Percentiles rank a stretch among this genome's conserved stretches.
Evolutionary conservation across 2,888 invertebrate species (phyloP).

Genomic region (Lydus trimaculatus): DNA sequence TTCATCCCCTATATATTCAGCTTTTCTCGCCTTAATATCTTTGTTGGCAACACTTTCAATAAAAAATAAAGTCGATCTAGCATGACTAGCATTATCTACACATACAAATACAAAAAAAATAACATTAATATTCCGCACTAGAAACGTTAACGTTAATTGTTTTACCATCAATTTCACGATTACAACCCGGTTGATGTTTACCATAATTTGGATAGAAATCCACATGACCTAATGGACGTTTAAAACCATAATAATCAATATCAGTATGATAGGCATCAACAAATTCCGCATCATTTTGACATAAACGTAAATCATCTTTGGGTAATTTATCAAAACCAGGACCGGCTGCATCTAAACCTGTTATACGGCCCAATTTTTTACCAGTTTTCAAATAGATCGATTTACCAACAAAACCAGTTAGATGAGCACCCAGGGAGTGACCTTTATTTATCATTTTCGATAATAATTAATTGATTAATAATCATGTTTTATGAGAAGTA

Average conservation of each 20-base stretch:
- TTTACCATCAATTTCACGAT: constrained; percentile 41
- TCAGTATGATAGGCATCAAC: constrained; percentile 80
- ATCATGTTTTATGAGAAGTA: too few relatives aligned
- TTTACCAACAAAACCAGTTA: constrained; percentile 48
- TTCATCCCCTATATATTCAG: constrained; percentile 37
- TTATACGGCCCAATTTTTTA: constrained; percentile 59
- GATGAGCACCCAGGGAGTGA: constrained; percentile 52
- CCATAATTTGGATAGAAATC: constrained; percentile 82
- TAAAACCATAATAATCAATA: constrained; percentile 70
- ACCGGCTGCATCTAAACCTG: constrained; percentile 61
- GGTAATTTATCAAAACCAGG: constrained; percentile 46
- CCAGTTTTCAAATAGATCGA: constrained; percentile 34
- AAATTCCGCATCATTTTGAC: constrained; percentile 74
- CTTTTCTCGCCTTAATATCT: constrained; percentile 55
- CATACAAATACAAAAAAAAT: constrained; percentile 36
- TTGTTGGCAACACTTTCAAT: constrained; percentile 60
- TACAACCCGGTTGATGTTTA: constrained; percentile 73
- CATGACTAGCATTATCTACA: constrained; percentile 63
- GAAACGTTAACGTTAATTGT: neutral
- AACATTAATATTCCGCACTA: neutral
- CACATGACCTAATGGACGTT: constrained; percentile 70
- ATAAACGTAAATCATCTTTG: constrained; percentile 64
- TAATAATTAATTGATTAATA: too few relatives aligned
- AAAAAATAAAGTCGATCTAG: constrained; percentile 59
- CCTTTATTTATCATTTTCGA: constrained; percentile 34